Evolutionary conservation across 2,888 invertebrate species (phyloP), one percentile per base, ranked within the genome.

Genomic region (Acheta domesticus): DNA sequence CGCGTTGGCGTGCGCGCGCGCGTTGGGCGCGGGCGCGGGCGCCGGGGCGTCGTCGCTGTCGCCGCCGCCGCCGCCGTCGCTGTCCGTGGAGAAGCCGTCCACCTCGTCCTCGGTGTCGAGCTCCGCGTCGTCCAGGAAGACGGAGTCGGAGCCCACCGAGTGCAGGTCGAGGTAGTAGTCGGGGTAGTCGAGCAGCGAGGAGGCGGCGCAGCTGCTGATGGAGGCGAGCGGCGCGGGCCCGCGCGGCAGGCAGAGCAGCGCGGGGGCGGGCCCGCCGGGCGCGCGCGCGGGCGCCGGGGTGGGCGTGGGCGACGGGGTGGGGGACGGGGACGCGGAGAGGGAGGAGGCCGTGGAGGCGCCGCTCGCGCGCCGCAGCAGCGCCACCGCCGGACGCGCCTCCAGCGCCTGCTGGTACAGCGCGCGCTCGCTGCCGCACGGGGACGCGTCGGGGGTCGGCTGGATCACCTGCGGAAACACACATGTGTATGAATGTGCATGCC

Each of bases 11-110:
- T 16, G n/a, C 1, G 73, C 73, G 73, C n/a, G 73, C 16, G 16
- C 73, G 73, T n/a, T 73, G 73, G 73, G n/a, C 19, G 73, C n/a
- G n/a, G n/a, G 81, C 81, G 75, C 80, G 80, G 8, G 82, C 82
- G 48, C 82, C n/a, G n/a, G 80, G 79, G 82, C 82, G 74, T 81
- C 80, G 77, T 80, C 74, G n/a, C 62, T 19, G 62, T 74, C 14
- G 79, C 74, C 14, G 77, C 79, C 77, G 75, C 12, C 19, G 76
- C 49, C 81, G 83, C n/a, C 81, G 48, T 94, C 94, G 84, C 94
- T 95, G 85, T 95, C 95, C 74, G 94, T 94, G 81, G 94, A 94
- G 85, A 95, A 93, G 84, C 93, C 93, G 84, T 94, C 94, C 84
- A 94, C 92, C 85, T 95, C 95, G 84, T 94, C 94, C 85, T 95